Evolutionary conservation across 2,797 vertebrate genomes (phyloP), one percentile per base, ranked within the genome.

Genomic region (Rhinogobio ventralis): DNA sequence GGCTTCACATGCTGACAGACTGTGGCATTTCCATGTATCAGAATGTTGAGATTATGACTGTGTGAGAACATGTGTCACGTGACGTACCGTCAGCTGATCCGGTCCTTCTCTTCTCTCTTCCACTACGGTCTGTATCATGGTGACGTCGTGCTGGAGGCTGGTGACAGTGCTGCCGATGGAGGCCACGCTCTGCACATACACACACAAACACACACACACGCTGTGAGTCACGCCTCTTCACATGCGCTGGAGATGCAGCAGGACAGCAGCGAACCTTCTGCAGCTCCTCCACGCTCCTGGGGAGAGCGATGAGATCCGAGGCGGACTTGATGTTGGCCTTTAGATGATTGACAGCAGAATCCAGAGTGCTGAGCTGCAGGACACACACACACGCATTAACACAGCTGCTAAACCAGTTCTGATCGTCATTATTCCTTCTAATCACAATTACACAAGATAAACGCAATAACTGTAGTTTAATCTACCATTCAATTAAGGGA

Each of bases 151-250:
- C 87, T 97, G 97, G 81, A 99, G 97, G 28, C 96, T 98, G 77
- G 97, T 99, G 87, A 99, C 93, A 0, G 96, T 98, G 94, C 96
- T 99, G 46, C 97, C 98, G 87, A 99, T 97, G 45, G 96, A 97
- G 5, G 98, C 98, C 39, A 99, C 97, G 75, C 97, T 99, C 98
- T 99, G 91, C 46, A 95, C 71, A 73, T 5, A 73, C 30, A 74
- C 10, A 55, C 17, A 45, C 66, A 68, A 4, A 62, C 57, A 62
- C 57, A 62, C 11, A 62, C 10, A 60, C 23, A 66, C 1, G 1
- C 25, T 2, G 25, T 75, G 7, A 39, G n/a, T 45, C 9, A 62
- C 0, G 14, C 2, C 25, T 15, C 14, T 30, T 7, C 5, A 14
- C 11, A 62, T 53, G 51, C 51, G 2, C 19, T 53, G 19, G 51